Conservation (phyloP, 2,888 invertebrate species). For the Gerris lacustris region DNA sequence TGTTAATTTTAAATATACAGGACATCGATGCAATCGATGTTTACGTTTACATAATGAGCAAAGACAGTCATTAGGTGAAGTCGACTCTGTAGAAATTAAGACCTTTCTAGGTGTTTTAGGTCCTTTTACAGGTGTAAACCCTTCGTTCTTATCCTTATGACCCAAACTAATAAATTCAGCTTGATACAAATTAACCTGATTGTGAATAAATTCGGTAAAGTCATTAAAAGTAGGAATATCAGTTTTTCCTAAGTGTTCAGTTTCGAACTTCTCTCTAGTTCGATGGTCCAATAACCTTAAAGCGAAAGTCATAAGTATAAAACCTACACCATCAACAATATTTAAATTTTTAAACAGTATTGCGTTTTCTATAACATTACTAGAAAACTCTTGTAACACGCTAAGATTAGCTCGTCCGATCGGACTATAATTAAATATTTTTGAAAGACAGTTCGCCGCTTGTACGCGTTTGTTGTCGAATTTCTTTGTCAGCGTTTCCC, state of each 20-base stretch:
- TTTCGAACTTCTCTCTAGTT: too few relatives aligned
- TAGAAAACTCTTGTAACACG: slow-evolving; percentile 2
- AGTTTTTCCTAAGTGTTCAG: too few relatives aligned
- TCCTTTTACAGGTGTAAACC: too few relatives aligned
- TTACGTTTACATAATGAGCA: slow-evolving; percentile 1
- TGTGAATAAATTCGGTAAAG: too few relatives aligned
- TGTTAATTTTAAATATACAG: neutral
- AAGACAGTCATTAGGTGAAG: too few relatives aligned
- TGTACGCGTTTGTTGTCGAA: slow-evolving; percentile 9
- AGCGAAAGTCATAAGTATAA: too few relatives aligned
- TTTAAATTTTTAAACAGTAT: neutral
- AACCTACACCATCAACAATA: too few relatives aligned
- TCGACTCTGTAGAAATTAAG: slow-evolving; percentile 6
- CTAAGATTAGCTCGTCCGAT: neutral
- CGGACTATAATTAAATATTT: slow-evolving; percentile 10
- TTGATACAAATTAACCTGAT: too few relatives aligned
- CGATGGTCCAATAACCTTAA: too few relatives aligned
- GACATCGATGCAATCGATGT: slow-evolving; percentile 9
- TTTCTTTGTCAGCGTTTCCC: slow-evolving; percentile 1
- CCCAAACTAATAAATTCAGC: too few relatives aligned
- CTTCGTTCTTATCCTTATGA: too few relatives aligned
- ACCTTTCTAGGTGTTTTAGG: neutral
- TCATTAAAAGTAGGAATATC: too few relatives aligned
- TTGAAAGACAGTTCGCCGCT: slow-evolving; percentile 3
- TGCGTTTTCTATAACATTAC: neutral